Conservation (phyloP, 2,113 vertebrate genomes). For the Dicerorhinus sumatrensis region DNA sequence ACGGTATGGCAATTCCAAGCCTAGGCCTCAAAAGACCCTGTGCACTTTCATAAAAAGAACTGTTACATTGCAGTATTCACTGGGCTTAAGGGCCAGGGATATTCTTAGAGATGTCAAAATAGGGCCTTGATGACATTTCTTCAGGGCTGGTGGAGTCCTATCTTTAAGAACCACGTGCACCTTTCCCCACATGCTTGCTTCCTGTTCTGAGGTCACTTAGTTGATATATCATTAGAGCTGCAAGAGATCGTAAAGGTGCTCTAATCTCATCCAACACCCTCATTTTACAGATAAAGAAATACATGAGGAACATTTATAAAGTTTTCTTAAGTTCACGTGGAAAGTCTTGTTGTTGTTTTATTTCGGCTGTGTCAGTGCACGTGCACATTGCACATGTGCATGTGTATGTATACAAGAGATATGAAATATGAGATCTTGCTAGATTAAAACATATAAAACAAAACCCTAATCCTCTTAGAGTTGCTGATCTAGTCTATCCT, state of each 20-base stretch:
- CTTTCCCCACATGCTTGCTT: not conserved
- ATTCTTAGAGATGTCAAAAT: not conserved
- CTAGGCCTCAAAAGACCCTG: not conserved
- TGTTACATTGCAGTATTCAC: not conserved
- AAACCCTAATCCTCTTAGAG: not conserved
- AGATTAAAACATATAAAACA: conserved; percentile 25
- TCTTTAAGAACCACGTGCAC: not conserved
- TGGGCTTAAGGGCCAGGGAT: not conserved
- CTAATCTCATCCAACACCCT: conserved; percentile 17
- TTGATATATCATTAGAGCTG: conserved; percentile 15
- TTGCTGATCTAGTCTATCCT: not conserved
- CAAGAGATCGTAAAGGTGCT: not conserved
- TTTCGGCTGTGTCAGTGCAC: not conserved
- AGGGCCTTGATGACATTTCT: not conserved
- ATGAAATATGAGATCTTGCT: not conserved
- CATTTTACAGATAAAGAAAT: conserved; percentile 45
- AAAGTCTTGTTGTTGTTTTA: conserved; percentile 27
- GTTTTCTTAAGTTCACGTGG: not conserved
- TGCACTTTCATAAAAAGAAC: not conserved
- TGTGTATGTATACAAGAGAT: not conserved
- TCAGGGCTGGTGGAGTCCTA: not conserved
- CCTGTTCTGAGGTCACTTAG: not conserved
- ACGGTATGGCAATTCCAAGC: not conserved
- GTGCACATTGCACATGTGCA: not conserved
- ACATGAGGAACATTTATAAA: conserved; percentile 13